Conservation (phyloP, 1,140 invertebrate genomes). For the Lycorma delicatula region DNA sequence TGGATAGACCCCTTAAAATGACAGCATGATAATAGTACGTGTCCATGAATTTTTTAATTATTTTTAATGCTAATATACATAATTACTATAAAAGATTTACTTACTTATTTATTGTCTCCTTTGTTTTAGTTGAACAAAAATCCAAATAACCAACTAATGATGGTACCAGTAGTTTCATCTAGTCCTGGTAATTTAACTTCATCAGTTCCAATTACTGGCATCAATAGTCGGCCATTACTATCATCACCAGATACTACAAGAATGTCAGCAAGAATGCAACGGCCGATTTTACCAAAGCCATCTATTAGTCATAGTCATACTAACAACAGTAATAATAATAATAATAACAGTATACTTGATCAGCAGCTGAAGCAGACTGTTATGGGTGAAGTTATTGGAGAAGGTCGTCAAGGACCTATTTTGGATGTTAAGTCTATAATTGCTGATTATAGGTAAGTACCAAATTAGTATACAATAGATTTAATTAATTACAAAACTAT, state of each 20-base stretch:
- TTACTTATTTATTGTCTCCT: too few relatives aligned
- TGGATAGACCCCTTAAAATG: too few relatives aligned
- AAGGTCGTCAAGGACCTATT: conserved; percentile 62
- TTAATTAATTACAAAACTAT: too few relatives aligned
- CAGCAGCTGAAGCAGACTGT: neutral
- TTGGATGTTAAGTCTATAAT: conserved; percentile 75
- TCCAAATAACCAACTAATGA: conserved; percentile 20
- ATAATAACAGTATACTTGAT: too few relatives aligned
- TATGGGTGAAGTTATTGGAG: conserved; percentile 40
- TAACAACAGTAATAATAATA: too few relatives aligned
- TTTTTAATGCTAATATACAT: too few relatives aligned
- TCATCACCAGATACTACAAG: neutral
- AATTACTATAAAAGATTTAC: too few relatives aligned
- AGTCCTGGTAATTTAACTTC: conserved; percentile 15
- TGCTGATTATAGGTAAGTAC: conserved; percentile 51
- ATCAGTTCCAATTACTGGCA: neutral
- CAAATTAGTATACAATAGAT: too few relatives aligned
- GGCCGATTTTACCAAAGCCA: conserved; percentile 25
- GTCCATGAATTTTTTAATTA: too few relatives aligned
- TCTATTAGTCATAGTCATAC: too few relatives aligned
- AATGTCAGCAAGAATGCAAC: neutral
- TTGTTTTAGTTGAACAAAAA: too few relatives aligned
- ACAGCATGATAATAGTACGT: too few relatives aligned
- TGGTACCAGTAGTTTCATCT: conserved; percentile 29
- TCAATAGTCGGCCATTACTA: neutral